Evolutionary conservation across 2,797 vertebrate genomes (phyloP), one percentile per base, ranked within the genome.

Genomic region (Gobionotothen gibberifrons): DNA sequence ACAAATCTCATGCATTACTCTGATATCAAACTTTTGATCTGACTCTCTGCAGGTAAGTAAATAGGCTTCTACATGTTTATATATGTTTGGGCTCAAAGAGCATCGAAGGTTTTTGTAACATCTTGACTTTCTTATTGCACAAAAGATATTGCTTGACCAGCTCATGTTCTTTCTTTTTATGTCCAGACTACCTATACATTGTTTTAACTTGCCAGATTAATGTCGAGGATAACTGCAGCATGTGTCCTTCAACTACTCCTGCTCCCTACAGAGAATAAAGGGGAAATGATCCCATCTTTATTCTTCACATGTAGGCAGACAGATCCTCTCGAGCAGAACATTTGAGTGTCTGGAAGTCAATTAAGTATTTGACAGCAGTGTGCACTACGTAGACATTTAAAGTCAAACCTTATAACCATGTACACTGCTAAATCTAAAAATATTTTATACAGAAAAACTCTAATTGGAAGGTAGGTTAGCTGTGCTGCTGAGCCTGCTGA

Each of bases 401-500:
- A 59, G 32, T 10, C 11, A 15, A 53, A 52, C 14, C 67, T 44
- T 32, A 29, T 6, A 61, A 9, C 0, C 17, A 2, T 9, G 21
- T n/a, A 3, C n/a, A 21, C 1, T 9, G n/a, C 15, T 0, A 49
- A 36, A 54, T 46, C 42, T 71, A 1, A 58, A 5, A 36, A 51
- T 46, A 36, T 46, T 47, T 59, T 67, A 29, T 66, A 22, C 10
- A 16, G 42, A 59, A 69, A 69, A 39, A 17, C 22, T 40, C 56
- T 59, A 7, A 46, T 46, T 63, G 17, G 64, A 69, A 67, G 43
- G 64, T 49, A 53, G 66, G 44, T 39, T 68, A 22, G 11, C n/a
- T 68, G 47, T 70, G 61, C 49, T 70, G 61, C 49, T 56, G 77
- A 80, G 59, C 69, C 54, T 7, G 71, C 54, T 22, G 39, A 3